These are phyloP conservation scores for Andrena bicolor DNA, from an alignment of 2,888 invertebrate species.

Conservation along the genomic window DNA sequence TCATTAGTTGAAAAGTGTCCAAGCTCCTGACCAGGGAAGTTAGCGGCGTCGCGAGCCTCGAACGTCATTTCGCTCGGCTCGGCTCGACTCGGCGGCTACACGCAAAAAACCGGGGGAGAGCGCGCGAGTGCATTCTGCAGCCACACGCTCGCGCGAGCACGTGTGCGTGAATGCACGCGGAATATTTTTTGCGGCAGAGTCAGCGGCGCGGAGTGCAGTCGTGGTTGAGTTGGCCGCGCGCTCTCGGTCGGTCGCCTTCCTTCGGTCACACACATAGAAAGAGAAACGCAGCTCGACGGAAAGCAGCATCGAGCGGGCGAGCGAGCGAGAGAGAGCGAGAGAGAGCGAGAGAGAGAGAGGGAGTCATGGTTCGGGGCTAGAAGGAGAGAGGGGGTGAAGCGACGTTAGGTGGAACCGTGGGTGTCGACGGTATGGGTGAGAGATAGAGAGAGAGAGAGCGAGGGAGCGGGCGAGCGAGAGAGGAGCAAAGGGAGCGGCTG, in stretches of 20 bases:
- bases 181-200: slow-evolving; percentile 71
- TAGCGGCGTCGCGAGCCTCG: slow-evolving; percentile 32
- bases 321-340: slow-evolving; percentile 26
- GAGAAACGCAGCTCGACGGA: slow-evolving; percentile 29
- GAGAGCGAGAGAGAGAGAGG: slow-evolving; percentile 32
- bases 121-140: slow-evolving; percentile 2
- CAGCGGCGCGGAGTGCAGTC: slow-evolving; percentile 65
- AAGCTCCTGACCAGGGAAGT: slow-evolving; percentile 19
- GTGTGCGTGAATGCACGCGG: slow-evolving; percentile 77
- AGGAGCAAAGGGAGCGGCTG: slow-evolving; percentile 29
- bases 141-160: slow-evolving; percentile 58
- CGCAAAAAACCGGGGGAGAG: slow-evolving; percentile 11
- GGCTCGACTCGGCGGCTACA: slow-evolving; percentile 2
- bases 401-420: slow-evolving; percentile 33
- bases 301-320: background rate
- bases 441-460: slow-evolving; percentile 24
- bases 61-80: slow-evolving; percentile 41
- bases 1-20: background rate
- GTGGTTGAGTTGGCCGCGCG: slow-evolving; percentile 73
- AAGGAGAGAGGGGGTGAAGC: background rate
- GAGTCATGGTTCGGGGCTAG: slow-evolving; percentile 13
- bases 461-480: slow-evolving; percentile 20
- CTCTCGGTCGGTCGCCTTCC: slow-evolving; percentile 55
- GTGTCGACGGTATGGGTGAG: slow-evolving; percentile 32
- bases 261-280: slow-evolving; percentile 39